phyloP scores from a whole-genome alignment of 1,140 invertebrate genomes.

The Brachionus plicatilis region DNA sequence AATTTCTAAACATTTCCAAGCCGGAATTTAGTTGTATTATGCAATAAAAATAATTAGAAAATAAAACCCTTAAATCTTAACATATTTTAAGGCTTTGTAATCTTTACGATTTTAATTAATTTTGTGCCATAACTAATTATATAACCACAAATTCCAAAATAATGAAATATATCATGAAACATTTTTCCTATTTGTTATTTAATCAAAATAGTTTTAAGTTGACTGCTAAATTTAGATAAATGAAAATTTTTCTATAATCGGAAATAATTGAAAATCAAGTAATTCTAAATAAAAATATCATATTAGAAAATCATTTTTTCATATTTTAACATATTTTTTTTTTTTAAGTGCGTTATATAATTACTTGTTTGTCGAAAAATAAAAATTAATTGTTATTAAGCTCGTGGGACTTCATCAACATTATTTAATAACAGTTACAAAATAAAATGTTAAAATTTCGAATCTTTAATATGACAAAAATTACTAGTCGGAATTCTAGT shows the following conservation, averaged over 20 bases:
- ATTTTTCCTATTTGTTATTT: background rate
- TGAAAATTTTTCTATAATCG: no score
- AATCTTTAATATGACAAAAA: background rate
- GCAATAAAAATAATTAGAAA: background rate
- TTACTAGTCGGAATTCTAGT: background rate
- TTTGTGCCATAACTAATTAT: background rate
- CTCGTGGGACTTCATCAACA: background rate
- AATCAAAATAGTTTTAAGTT: no score
- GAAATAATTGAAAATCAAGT: no score
- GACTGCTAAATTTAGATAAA: no score
- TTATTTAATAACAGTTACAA: no score
- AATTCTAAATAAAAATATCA: background rate
- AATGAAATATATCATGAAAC: background rate
- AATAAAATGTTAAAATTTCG: background rate
- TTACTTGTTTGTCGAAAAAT: background rate
- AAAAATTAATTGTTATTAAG: background rate
- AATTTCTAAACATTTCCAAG: background rate
- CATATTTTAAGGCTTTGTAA: background rate
- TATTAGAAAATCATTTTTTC: no score
- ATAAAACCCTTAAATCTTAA: background rate
- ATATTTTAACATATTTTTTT: background rate
- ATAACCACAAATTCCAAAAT: background rate
- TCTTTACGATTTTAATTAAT: background rate
- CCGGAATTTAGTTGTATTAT: background rate
- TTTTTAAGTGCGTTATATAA: background rate